Evolutionary conservation across 2,797 vertebrate genomes (phyloP), one percentile per base, ranked within the genome.

Genomic region (Cirrhinus molitorella): DNA sequence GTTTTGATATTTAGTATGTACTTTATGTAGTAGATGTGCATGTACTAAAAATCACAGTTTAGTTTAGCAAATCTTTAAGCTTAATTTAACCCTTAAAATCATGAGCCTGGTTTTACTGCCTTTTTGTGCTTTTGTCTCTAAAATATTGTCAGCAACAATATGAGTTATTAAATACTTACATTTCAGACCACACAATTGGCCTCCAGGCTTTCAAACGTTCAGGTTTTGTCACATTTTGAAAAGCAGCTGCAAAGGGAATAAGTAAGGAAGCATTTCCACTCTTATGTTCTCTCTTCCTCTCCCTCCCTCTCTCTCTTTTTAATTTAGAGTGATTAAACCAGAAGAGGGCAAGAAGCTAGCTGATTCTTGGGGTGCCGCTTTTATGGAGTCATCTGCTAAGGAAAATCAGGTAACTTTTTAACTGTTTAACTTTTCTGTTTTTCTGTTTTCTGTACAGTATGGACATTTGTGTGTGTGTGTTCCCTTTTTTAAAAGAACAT

Each of bases 301-400:
- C 12, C 8, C n/a, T 40, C 7, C 57, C 7, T 49, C n/a, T 57
- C 12, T 25, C 9, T 6, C 11, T 74, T 43, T 66, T 37, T 12
- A 6, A 66, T 66, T 14, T 89, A 96, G 95, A 88, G 93, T 96
- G 89, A 96, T 96, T 84, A 96, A 95, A 87, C 92, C 88, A 4
- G 95, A 96, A 49, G 96, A 97, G 87, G 96, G 96, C 23, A 97
- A 96, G 91, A 97, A 96, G 89, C 92, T 97, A 83, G 96, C 92
- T 0, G 95, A 97, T 85, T 95, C 94, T 3, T 96, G 96, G 95
- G 96, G 96, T 3, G 95, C 94, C 1, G 92, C 95, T 0, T 98
- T 98, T 88, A 95, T 97, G 81, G 94, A 97, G 89, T 96, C 96
- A 5, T 97, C 96, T 21, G 96, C 96, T 88, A 96, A 96, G 90